Evolutionary conservation across 2,797 vertebrate species (phyloP).

Genomic region (Streptopelia turtur): DNA sequence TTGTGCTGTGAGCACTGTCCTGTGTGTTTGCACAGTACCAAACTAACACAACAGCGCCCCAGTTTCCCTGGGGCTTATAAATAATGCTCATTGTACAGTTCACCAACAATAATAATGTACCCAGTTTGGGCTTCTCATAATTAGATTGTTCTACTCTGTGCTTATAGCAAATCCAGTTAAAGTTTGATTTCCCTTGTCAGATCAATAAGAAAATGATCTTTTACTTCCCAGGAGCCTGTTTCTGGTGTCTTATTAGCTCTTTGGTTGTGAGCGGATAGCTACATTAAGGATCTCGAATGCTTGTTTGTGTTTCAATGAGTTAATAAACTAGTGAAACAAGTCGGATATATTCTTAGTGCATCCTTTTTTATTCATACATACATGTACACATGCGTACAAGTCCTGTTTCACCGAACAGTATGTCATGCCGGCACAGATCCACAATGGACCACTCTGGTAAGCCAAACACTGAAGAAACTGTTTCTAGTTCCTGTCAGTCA

Average conservation of each 20-base stretch:
- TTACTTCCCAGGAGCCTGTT: conserved; percentile 37
- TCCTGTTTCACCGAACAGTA: neutral
- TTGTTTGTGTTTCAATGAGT: conserved; percentile 25
- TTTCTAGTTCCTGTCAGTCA: neutral
- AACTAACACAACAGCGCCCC: neutral
- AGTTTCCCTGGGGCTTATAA: neutral
- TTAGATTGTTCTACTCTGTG: conserved; percentile 46
- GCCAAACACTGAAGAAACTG: neutral
- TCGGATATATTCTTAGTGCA: neutral
- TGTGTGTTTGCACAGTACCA: neutral
- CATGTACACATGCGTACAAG: neutral
- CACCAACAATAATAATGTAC: neutral
- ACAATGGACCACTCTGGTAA: neutral
- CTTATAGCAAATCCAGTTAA: conserved; percentile 55
- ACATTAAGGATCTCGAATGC: neutral
- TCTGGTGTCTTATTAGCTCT: conserved; percentile 23
- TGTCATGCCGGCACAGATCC: neutral
- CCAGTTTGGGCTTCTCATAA: conserved; percentile 28
- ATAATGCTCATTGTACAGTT: neutral
- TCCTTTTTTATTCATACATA: neutral
- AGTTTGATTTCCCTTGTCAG: conserved; percentile 61
- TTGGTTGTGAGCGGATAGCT: neutral
- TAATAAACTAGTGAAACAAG: conserved; percentile 10
- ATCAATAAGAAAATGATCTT: conserved; percentile 65
- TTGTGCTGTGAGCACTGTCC: neutral